Base-by-base conservation (phyloP, 2,797 vertebrate species). In the Epinephelus malabaricus region DNA sequence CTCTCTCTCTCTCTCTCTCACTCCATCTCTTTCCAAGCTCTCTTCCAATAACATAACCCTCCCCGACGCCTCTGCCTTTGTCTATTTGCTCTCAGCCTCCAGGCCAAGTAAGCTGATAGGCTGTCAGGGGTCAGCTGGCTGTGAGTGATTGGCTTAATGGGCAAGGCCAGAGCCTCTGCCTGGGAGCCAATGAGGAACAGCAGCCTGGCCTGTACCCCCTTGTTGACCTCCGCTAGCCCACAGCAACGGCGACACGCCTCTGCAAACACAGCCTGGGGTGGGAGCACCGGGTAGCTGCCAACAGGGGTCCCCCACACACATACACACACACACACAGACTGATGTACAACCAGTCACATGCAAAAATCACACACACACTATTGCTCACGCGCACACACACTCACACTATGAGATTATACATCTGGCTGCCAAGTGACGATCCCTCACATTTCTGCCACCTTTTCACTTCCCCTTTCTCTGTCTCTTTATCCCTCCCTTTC, bases 141-240 rank as follows among this genome's bases (percentile, higher is more conserved):
- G 85, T 92, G 92, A 94, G 91, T 93, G 93, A 94, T 94, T 94
- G 93, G 93, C 89, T 89, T 93, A 94, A 94, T 94, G 90, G 91
- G 90, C 54, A 79, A 94, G 93, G 90, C 90, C 92, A 84, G 87
- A 73, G 89, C 88, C 88, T 91, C 86, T 89, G 89, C 89, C 87
- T 76, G 84, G 84, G 82, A 94, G 89, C 92, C 94, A 93, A 90
- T 92, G 88, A 92, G 90, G 88, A 88, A 69, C 66, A 83, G 86
- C 88, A 85, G 79, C 47, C 77, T 75, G 80, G 76, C 85, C 90
- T 79, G 86, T 88, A 89, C 89, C 93, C 89, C 87, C 89, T 89
- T 78, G 88, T 91, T 94, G 95, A 96, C 93, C 94, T 85, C 84
- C 80, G 79, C 83, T 81, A 89, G 90, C 89, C 85, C 83, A 90